Evolutionary conservation across 2,113 vertebrate species (phyloP).

Genomic region (Scatophagus argus): DNA sequence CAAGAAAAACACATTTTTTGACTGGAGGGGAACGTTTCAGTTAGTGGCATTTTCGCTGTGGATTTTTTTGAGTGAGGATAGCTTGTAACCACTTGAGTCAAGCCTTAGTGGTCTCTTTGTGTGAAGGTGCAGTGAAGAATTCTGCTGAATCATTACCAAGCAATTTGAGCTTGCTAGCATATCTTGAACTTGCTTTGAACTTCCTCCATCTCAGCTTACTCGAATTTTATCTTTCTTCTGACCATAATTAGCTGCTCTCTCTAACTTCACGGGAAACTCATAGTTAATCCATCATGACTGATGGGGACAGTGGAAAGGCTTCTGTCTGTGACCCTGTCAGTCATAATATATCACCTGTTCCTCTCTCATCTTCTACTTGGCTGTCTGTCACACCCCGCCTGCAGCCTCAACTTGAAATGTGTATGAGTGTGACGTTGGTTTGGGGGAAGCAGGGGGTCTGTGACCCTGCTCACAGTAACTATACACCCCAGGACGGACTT

Average conservation of each 20-base stretch:
- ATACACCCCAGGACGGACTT: slow-evolving; percentile 68
- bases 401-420: slow-evolving; percentile 54
- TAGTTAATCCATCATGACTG: slow-evolving; percentile 47
- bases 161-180: background rate
- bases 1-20: too few species aligned
- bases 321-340: slow-evolving; percentile 48
- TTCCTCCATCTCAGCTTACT: slow-evolving; percentile 19
- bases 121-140: background rate
- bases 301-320: slow-evolving; percentile 50
- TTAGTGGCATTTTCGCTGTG: background rate
- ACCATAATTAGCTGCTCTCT: slow-evolving; percentile 12
- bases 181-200: slow-evolving; percentile 24
- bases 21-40: too few species aligned
- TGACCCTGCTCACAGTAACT: slow-evolving; percentile 70
- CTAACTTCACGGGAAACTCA: slow-evolving; percentile 21
- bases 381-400: slow-evolving; percentile 43
- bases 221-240: slow-evolving; percentile 10
- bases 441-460: slow-evolving; percentile 11
- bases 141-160: background rate
- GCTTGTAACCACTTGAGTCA: background rate
- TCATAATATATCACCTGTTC: slow-evolving; percentile 73
- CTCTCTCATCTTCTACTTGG: slow-evolving; percentile 48
- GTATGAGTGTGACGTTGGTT: slow-evolving; percentile 45
- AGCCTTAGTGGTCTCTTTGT: background rate
- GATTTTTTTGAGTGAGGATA: background rate